Percentiles rank a stretch among this genome's conserved stretches.
These are phyloP conservation scores for Gastrophysa polygoni DNA, from an alignment of 2,888 invertebrate genomes.

Conservation along the genomic window DNA sequence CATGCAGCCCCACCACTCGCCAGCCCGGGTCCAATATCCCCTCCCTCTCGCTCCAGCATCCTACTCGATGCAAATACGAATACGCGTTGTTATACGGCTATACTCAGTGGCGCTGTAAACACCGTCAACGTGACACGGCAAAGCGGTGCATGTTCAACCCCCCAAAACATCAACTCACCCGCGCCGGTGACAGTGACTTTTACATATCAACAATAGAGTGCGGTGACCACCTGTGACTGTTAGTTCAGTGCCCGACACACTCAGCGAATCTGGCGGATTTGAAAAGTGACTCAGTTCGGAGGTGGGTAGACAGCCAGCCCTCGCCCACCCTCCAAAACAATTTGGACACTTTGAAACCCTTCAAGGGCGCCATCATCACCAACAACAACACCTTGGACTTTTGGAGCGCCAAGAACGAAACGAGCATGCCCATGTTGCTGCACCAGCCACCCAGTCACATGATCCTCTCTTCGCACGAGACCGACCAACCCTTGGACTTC, in stretches of 20 bases:
- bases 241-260: conserved; percentile 50
- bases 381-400: conserved; percentile 62
- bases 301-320: conserved; percentile 64
- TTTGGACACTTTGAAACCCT: conserved; percentile 55
- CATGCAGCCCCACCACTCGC: conserved; percentile 45
- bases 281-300: conserved; percentile 65
- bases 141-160: conserved; percentile 18
- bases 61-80: conserved; percentile 52
- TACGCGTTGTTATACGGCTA: conserved; percentile 55
- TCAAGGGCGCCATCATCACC: conserved; percentile 54
- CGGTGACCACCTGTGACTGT: conserved; percentile 32
- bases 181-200: conserved; percentile 42
- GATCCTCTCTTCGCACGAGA: conserved; percentile 59
- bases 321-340: conserved; percentile 62
- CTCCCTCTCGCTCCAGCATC: conserved; percentile 54
- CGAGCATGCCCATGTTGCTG: conserved; percentile 67
- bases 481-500: conserved; percentile 75
- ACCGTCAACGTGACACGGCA: conserved; percentile 37
- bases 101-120: conserved; percentile 53
- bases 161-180: conserved; percentile 26
- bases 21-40: conserved; percentile 50
- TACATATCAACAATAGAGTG: conserved; percentile 25
- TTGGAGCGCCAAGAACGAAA: conserved; percentile 48
- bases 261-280: conserved; percentile 69
- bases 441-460: conserved; percentile 61